A percentile compares a stretch with the other conserved stretches of the same genome.
phyloP scores from a whole-genome alignment of 2,888 invertebrate genomes.

The Erebia palarica region DNA sequence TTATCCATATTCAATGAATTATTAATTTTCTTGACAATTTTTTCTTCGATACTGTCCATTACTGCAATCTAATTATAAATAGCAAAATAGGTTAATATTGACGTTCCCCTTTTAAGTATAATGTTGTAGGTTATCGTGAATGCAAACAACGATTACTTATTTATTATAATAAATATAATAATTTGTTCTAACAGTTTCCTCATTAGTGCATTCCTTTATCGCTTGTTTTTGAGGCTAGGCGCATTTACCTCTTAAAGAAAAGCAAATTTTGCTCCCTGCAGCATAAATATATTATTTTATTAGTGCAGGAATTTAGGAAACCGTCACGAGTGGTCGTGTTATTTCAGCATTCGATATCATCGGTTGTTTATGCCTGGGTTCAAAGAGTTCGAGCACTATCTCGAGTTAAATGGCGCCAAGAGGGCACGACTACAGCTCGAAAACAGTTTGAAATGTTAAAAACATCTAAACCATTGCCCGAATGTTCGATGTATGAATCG shows the following conservation, averaged over 20 bases:
- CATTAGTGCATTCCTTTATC: not conserved
- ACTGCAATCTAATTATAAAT: not conserved
- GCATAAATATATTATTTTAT: not conserved
- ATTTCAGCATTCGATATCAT: conserved; percentile 25
- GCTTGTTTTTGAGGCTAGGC: not conserved
- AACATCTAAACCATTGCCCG: conserved; percentile 7
- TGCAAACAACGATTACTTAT: not conserved
- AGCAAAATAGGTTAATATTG: not conserved
- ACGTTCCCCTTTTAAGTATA: not conserved
- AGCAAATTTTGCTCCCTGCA: too few species aligned
- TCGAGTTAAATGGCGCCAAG: conserved; percentile 32
- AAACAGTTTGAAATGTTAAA: conserved; percentile 16
- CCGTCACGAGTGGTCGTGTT: conserved; percentile 10
- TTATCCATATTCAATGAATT: not conserved
- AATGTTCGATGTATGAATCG: not conserved
- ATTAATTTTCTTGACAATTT: not conserved
- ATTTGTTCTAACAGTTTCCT: conserved; percentile 1
- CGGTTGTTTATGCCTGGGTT: conserved; percentile 33
- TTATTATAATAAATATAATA: not conserved
- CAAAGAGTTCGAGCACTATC: conserved; percentile 34
- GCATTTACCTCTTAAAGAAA: not conserved
- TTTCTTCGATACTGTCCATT: not conserved
- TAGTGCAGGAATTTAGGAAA: not conserved
- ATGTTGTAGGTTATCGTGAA: conserved; percentile 2
- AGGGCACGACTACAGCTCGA: conserved; percentile 22